Evolutionary conservation across 2,113 vertebrate genomes (phyloP).

Genomic region (Xiphophorus maculatus): DNA sequence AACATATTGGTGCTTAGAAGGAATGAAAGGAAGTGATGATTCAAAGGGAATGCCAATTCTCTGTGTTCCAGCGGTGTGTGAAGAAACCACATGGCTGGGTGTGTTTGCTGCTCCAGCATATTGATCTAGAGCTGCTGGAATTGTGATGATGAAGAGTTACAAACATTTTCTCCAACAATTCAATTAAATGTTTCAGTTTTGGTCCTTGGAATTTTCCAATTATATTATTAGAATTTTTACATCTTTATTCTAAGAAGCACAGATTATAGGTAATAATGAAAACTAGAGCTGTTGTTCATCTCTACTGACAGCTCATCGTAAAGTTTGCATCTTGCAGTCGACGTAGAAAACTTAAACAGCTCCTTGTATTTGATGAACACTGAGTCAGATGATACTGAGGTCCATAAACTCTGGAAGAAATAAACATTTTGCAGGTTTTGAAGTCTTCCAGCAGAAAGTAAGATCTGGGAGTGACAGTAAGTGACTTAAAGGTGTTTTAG

Average conservation of each 20-base stretch:
- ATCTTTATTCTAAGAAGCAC: neutral
- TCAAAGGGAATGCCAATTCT: neutral
- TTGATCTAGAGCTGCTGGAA: neutral
- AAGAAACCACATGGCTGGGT: neutral
- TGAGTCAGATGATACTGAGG: too few relatives aligned
- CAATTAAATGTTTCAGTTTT: neutral
- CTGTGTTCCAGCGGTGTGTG: neutral
- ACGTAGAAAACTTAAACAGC: too few relatives aligned
- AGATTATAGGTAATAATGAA: neutral
- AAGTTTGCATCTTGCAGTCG: too few relatives aligned
- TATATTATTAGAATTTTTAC: neutral
- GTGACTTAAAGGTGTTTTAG: too few relatives aligned
- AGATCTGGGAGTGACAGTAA: too few relatives aligned
- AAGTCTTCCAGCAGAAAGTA: too few relatives aligned
- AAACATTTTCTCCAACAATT: neutral
- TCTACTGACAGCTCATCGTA: too few relatives aligned
- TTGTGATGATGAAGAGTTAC: neutral
- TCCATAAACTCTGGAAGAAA: too few relatives aligned
- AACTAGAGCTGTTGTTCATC: too few relatives aligned
- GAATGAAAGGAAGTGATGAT: neutral
- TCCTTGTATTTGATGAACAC: too few relatives aligned
- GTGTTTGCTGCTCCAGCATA: too few relatives aligned
- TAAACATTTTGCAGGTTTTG: too few relatives aligned
- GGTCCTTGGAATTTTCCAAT: neutral
- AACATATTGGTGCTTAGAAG: neutral